Evolutionary conservation across 1,140 invertebrate species (phyloP).

Genomic region (Epicauta chinensis): DNA sequence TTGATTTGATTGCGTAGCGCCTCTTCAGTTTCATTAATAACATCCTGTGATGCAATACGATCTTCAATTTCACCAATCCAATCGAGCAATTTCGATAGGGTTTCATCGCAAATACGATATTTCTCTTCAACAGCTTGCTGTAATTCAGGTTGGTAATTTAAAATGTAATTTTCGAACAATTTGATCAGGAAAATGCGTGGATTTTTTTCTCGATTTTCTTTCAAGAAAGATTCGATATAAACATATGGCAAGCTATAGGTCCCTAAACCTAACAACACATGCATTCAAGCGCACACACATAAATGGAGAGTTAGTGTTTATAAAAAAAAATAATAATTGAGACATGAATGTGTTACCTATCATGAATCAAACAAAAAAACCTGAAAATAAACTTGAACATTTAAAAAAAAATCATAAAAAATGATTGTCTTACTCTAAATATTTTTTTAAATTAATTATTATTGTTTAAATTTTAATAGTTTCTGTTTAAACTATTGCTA

Average conservation of each 20-base stretch:
- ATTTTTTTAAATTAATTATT: too few relatives aligned
- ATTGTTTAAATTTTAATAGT: too few relatives aligned
- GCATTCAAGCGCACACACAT: slow-evolving; percentile 35
- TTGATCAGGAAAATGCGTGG: too few relatives aligned
- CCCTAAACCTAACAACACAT: slow-evolving; percentile 32
- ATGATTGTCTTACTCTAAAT: too few relatives aligned
- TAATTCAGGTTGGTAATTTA: slow-evolving; percentile 15
- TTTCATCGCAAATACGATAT: slow-evolving; percentile 84
- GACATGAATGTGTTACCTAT: slow-evolving; percentile 7
- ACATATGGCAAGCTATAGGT: slow-evolving; percentile 6
- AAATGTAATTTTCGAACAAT: too few relatives aligned
- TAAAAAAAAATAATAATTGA: slow-evolving; percentile 18
- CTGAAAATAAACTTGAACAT: slow-evolving; percentile 28
- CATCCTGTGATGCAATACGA: slow-evolving; percentile 78
- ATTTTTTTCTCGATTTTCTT: not conserved
- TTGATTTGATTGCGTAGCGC: slow-evolving; percentile 86
- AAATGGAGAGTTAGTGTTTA: slow-evolving; percentile 18
- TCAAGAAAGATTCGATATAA: not conserved
- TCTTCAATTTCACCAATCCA: slow-evolving; percentile 85
- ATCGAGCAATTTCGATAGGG: slow-evolving; percentile 74
- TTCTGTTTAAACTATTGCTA: too few relatives aligned
- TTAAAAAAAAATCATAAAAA: too few relatives aligned
- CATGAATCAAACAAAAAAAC: slow-evolving; percentile 24
- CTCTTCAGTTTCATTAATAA: slow-evolving; percentile 81
- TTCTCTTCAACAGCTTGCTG: slow-evolving; percentile 93